A percentile compares a stretch with the other conserved stretches of the same genome.
phyloP scores from a whole-genome alignment of 2,888 invertebrate genomes.

The Nemoura dubitans region DNA sequence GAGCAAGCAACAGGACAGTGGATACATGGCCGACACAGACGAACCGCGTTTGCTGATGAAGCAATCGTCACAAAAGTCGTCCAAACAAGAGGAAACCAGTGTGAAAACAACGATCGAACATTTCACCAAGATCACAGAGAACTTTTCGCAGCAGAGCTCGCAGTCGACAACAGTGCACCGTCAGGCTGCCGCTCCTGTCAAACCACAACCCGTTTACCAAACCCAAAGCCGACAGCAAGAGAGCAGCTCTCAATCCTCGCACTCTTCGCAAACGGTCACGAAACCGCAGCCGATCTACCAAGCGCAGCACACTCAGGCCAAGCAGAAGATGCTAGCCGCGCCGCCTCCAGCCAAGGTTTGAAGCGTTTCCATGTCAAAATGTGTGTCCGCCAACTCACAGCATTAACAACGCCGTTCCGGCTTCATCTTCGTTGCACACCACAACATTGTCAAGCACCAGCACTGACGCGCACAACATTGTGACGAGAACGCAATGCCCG shows the following conservation, averaged over 20 bases:
- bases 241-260: background rate
- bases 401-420: background rate
- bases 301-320: conserved; percentile 31
- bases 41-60: conserved; percentile 62
- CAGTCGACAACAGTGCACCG: conserved; percentile 38
- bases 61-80: conserved; percentile 56
- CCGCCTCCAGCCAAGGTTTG: conserved; percentile 31
- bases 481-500: background rate
- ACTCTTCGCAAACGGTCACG: conserved; percentile 47
- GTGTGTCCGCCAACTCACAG: background rate
- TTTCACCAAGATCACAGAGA: conserved; percentile 52
- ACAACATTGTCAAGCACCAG: background rate
- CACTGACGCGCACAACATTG: background rate
- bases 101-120: conserved; percentile 53
- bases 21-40: conserved; percentile 77
- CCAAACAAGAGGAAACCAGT: conserved; percentile 55
- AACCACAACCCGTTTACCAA: conserved; percentile 44
- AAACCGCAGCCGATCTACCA: conserved; percentile 43
- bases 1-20: conserved; percentile 61
- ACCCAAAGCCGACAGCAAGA: conserved; percentile 45
- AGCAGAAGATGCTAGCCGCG: background rate
- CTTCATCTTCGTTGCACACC: background rate
- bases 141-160: conserved; percentile 44
- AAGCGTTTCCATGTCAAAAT: background rate
- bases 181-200: conserved; percentile 44